Evolutionary conservation across 2,797 vertebrate species (phyloP).

Genomic region (Chaunax sp.): DNA sequence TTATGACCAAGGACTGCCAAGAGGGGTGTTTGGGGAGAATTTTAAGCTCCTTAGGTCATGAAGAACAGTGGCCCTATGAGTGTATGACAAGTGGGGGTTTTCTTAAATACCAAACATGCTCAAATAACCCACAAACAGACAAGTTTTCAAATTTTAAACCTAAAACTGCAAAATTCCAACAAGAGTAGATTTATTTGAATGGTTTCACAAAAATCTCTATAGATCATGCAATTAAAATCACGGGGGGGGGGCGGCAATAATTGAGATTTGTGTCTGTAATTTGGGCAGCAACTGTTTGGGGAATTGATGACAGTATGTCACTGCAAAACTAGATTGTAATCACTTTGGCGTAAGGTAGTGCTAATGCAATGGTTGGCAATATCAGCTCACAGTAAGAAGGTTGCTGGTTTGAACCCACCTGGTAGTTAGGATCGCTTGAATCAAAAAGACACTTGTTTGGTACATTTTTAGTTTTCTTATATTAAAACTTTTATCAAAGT

Average conservation of each 20-base stretch:
- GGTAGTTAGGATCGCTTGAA: too few species aligned
- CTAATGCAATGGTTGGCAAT: too few species aligned
- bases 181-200: neutral
- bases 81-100: neutral
- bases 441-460: too few species aligned
- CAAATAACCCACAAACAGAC: neutral
- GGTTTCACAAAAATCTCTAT: neutral
- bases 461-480: too few species aligned
- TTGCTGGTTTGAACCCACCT: too few species aligned
- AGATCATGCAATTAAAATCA: too few species aligned
- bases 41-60: neutral
- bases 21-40: too few species aligned
- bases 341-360: too few species aligned
- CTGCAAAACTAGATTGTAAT: too few species aligned
- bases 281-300: neutral
- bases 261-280: neutral
- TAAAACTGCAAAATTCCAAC: neutral
- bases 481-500: too few species aligned
- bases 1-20: conserved; percentile 1
- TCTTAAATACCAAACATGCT: neutral
- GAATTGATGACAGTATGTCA: neutral
- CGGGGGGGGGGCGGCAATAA: too few species aligned
- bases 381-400: too few species aligned
- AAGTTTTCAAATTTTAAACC: neutral
- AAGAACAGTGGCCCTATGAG: neutral